Evolutionary conservation across 2,888 invertebrate species (phyloP).

Genomic region (Altica lythri): DNA sequence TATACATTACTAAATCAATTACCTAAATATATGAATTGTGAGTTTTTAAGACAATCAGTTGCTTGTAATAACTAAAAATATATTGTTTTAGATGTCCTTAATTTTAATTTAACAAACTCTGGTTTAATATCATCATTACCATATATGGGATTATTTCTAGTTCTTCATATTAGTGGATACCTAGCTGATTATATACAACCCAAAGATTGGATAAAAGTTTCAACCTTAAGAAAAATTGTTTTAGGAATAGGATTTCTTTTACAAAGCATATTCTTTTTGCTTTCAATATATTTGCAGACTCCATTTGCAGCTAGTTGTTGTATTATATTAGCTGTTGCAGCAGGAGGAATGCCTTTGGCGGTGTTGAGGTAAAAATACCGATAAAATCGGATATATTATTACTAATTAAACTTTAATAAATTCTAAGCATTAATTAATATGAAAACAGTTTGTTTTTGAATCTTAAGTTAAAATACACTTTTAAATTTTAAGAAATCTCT

Average conservation of each 20-base stretch:
- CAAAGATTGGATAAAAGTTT: conserved; percentile 68
- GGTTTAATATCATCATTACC: conserved; percentile 86
- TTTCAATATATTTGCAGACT: conserved; percentile 1
- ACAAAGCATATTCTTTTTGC: conserved; percentile 55
- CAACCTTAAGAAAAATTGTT: conserved; percentile 69
- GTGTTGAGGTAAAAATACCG: too few relatives aligned
- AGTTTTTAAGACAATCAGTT: too few relatives aligned
- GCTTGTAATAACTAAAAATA: too few relatives aligned
- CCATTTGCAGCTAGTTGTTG: not conserved
- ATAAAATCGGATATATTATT: too few relatives aligned
- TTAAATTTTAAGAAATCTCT: too few relatives aligned
- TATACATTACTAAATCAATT: conserved; percentile 67
- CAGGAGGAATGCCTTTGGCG: too few relatives aligned
- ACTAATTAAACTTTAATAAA: too few relatives aligned
- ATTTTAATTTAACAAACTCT: conserved; percentile 75
- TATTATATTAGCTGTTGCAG: too few relatives aligned
- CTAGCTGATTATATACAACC: conserved; percentile 78
- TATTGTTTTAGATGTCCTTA: conserved; percentile 67
- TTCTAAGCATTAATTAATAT: too few relatives aligned
- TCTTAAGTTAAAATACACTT: too few relatives aligned
- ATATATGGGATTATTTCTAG: conserved; percentile 84
- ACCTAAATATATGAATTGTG: conserved; percentile 32
- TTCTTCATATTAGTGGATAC: conserved; percentile 78
- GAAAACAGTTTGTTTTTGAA: too few relatives aligned
- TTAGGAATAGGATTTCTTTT: conserved; percentile 72